Evolutionary conservation across 2,888 invertebrate species (phyloP), one percentile per base, ranked within the genome.

Genomic region (Agonum fuliginosum): DNA sequence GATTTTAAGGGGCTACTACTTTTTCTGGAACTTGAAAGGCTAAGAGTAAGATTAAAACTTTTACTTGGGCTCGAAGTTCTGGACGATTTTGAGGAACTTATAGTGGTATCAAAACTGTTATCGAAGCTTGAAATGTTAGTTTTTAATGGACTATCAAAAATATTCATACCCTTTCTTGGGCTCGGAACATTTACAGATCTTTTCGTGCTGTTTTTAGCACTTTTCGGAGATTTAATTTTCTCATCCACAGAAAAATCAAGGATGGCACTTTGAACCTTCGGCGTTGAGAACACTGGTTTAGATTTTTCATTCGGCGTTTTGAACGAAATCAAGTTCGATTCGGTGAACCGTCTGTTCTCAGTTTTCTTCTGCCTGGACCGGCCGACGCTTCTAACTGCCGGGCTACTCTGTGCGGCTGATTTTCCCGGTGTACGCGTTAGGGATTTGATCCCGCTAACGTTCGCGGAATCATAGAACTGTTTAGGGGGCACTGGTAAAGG

Each of bases 371-470:
- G 8, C 30, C 6, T 30, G 3, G 3, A 30, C 30, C 30, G 30
- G 8, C 30, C 6, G 3, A 6, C 30, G 30, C 30, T 30, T 30
- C 6, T 30, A 30, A 30, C 30, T 8, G 4, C 30, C 6, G 30
- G 8, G 8, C 30, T 30, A 30, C 6, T 30, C 30, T 5, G 30
- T 8, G 8, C 3, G 8, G 30, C 4, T 5, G 19, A 48, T 20
- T 20, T 8, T 30, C 6, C 6, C 30, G 30, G 30, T 4, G 27
- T 27, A 0, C 58, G 27, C 5, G 6, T 14, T 2, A 14, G 30
- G 1, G 58, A 14, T 58, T 58, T 58, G 3, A 30, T 58, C 0
- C 58, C 58, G 30, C 58, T 62, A 5, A 62, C 17, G 14, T 62
- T 62, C 3, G 12, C 14, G n/a, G n/a, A n/a, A 14, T 58, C 27